phyloP scores from a whole-genome alignment of 2,797 vertebrate genomes.

The Notolabrus celidotus region DNA sequence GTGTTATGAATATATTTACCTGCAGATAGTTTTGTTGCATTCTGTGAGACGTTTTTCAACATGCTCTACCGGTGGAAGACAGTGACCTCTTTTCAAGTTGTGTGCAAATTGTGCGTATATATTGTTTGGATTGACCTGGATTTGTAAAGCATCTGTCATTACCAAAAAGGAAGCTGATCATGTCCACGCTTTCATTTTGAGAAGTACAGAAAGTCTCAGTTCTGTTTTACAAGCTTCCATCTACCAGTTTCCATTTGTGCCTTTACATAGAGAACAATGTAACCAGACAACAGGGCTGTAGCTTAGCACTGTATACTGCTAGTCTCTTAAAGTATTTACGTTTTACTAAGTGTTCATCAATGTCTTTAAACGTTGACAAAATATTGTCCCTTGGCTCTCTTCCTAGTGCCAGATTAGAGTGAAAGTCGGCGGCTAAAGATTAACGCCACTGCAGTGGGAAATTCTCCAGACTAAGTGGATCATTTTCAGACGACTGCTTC shows the following conservation, averaged over 20 bases:
- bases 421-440: slow-evolving; percentile 69
- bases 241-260: slow-evolving; percentile 8
- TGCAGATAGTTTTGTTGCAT: neutral
- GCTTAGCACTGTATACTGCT: neutral
- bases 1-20: neutral
- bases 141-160: neutral
- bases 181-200: slow-evolving; percentile 33
- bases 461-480: slow-evolving; percentile 71
- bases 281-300: neutral
- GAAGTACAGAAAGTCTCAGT: slow-evolving; percentile 35
- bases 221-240: slow-evolving; percentile 44
- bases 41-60: neutral
- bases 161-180: slow-evolving; percentile 37
- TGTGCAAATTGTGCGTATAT: neutral
- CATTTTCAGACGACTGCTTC: slow-evolving; percentile 68
- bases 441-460: slow-evolving; percentile 68
- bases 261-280: slow-evolving; percentile 6
- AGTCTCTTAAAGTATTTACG: neutral
- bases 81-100: neutral
- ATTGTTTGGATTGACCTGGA: slow-evolving; percentile 3
- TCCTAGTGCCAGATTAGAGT: slow-evolving; percentile 60
- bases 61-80: neutral
- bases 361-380: slow-evolving; percentile 36
- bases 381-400: slow-evolving; percentile 53
- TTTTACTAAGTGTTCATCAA: slow-evolving; percentile 22